Evolutionary conservation across 1,140 invertebrate species (phyloP), one percentile per base, ranked within the genome.

Genomic region (Cepaea nemoralis): DNA sequence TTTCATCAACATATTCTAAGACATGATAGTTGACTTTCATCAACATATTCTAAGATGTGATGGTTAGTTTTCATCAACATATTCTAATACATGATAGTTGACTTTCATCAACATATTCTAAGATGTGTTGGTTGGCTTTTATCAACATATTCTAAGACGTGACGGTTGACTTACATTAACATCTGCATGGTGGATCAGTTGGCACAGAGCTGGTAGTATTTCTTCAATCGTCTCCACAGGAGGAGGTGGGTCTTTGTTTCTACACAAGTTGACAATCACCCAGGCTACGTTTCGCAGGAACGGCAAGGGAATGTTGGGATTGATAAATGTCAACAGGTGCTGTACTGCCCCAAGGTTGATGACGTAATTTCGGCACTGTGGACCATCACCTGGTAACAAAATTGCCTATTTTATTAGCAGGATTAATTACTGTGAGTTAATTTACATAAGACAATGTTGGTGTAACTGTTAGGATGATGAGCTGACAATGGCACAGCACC

Each of bases 101-200:
- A n/a, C n/a, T n/a, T n/a, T n/a, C n/a, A n/a, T n/a, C n/a, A n/a
- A n/a, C n/a, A n/a, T n/a, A n/a, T n/a, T n/a, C n/a, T n/a, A n/a
- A n/a, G n/a, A n/a, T n/a, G n/a, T n/a, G n/a, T n/a, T n/a, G n/a
- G n/a, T n/a, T n/a, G n/a, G n/a, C n/a, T n/a, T n/a, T n/a, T n/a
- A n/a, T n/a, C n/a, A n/a, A n/a, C n/a, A n/a, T n/a, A n/a, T n/a
- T n/a, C n/a, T n/a, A n/a, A n/a, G n/a, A n/a, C n/a, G n/a, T n/a
- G 50, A 5, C 50, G n/a, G 6, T 10, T 45, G 83, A 94, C 95
- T 95, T 93, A 97, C 96, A 93, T 97, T 99, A 71, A 96, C 95
- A 93, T 99, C 98, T 84, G 94, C 94, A 91, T 99, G 97, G 92
- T 97, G 95, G 87, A 99, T 99, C 31, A 99, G 94, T 87, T 96